Conservation (phyloP, 2,113 vertebrate genomes). For the Amblyornis subalaris region DNA sequence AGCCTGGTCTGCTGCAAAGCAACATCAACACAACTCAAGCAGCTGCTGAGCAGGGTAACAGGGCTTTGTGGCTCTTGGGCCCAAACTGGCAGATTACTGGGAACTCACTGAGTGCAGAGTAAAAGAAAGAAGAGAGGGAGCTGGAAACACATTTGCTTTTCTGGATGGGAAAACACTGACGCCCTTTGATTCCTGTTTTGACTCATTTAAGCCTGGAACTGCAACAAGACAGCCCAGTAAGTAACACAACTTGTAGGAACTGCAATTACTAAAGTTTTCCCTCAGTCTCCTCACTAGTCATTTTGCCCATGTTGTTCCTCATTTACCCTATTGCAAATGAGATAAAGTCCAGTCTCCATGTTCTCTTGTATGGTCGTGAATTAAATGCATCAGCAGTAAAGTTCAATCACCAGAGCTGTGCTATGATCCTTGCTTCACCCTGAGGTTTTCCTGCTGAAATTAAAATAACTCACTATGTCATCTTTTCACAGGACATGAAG, state of each 20-base stretch:
- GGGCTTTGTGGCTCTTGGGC: not conserved
- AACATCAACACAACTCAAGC: fast-evolving
- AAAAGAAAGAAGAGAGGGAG: not conserved
- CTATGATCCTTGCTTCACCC: not conserved
- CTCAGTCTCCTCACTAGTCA: not conserved
- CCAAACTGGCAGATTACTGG: not conserved
- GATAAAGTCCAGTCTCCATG: not conserved
- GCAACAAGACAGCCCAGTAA: not conserved
- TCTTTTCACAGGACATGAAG: not conserved
- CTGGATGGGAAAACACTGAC: not conserved
- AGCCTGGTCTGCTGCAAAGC: fast-evolving
- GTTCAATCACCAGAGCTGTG: not conserved
- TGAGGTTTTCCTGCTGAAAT: not conserved
- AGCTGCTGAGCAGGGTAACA: not conserved
- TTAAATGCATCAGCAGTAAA: not conserved
- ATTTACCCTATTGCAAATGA: not conserved
- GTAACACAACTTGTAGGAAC: not conserved
- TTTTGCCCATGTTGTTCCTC: not conserved
- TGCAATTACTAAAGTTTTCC: not conserved
- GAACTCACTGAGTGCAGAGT: not conserved
- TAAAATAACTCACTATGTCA: not conserved
- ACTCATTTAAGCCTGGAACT: conserved; percentile 12
- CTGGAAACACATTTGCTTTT: not conserved
- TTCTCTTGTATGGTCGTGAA: not conserved
- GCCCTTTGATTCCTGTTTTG: not conserved